phyloP scores from a whole-genome alignment of 2,888 invertebrate species.

The Pimpla rufipes region DNA sequence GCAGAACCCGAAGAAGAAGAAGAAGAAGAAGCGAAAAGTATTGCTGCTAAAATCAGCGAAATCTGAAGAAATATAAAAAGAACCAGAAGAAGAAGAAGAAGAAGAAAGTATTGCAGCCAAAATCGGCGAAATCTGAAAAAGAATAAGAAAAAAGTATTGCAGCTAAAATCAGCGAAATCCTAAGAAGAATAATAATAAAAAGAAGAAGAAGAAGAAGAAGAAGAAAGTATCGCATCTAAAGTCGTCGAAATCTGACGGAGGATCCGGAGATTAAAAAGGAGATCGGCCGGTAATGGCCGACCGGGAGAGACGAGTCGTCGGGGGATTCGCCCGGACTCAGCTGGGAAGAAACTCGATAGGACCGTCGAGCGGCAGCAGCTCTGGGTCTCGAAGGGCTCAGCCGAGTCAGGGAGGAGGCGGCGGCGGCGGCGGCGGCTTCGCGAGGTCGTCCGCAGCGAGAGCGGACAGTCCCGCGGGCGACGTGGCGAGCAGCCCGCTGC shows the following conservation, averaged over 20 bases:
- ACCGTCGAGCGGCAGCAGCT: slow-evolving; percentile 63
- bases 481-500: slow-evolving; percentile 12
- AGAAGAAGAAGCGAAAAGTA: too few species aligned
- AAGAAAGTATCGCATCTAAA: background rate
- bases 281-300: slow-evolving; percentile 74
- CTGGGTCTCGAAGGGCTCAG: slow-evolving; percentile 57
- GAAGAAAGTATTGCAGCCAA: background rate
- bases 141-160: too few species aligned
- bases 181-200: too few species aligned
- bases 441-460: slow-evolving; percentile 5
- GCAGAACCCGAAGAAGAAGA: background rate
- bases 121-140: background rate
- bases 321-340: slow-evolving; percentile 74
- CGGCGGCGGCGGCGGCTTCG: background rate
- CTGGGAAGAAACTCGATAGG: slow-evolving; percentile 71
- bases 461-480: slow-evolving; percentile 40
- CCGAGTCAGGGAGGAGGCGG: slow-evolving; percentile 14
- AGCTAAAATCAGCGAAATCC: too few species aligned
- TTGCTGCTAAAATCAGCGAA: background rate
- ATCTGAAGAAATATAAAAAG: too few species aligned
- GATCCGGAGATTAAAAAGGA: slow-evolving; percentile 1
- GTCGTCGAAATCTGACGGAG: background rate
- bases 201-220: background rate
- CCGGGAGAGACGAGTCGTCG: slow-evolving; percentile 71
- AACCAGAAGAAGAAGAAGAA: background rate